phyloP scores from a whole-genome alignment of 2,797 vertebrate species.

The Lacerta bilineata region DNA sequence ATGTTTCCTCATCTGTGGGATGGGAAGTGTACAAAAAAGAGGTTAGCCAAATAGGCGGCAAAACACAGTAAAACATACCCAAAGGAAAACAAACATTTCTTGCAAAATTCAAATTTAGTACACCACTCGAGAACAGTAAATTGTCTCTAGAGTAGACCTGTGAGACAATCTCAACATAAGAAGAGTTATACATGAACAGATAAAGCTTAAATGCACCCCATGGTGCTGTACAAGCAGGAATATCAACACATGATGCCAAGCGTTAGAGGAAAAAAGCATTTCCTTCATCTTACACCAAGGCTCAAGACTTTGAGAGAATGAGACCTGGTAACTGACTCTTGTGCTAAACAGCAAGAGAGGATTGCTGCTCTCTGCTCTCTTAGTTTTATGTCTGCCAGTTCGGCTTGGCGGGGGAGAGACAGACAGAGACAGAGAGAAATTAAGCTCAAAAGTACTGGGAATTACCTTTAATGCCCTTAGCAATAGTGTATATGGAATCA shows the following conservation, averaged over 20 bases:
- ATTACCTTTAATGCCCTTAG: too few species aligned
- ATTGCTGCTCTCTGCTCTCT: too few species aligned
- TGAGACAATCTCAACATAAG: background rate
- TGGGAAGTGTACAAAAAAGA: conserved; percentile 57
- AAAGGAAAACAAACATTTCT: conserved; percentile 33
- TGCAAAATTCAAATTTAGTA: background rate
- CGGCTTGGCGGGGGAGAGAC: background rate
- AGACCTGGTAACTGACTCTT: background rate
- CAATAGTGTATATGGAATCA: too few species aligned
- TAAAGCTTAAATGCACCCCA: background rate
- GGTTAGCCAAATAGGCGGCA: conserved; percentile 34
- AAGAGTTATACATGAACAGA: background rate
- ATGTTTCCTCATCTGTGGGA: conserved; percentile 82
- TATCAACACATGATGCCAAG: background rate
- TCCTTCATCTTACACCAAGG: background rate
- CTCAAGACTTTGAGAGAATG: background rate
- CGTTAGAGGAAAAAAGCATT: too few species aligned
- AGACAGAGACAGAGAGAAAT: too few species aligned
- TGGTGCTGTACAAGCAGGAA: background rate
- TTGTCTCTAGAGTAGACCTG: background rate
- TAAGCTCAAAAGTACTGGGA: too few species aligned
- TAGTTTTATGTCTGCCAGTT: background rate
- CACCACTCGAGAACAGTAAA: background rate
- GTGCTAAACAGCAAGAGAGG: background rate
- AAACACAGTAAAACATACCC: conserved; percentile 14